Base-by-base conservation (phyloP, 2,888 invertebrate genomes). In the Gymnoscelis rufifasciata region DNA sequence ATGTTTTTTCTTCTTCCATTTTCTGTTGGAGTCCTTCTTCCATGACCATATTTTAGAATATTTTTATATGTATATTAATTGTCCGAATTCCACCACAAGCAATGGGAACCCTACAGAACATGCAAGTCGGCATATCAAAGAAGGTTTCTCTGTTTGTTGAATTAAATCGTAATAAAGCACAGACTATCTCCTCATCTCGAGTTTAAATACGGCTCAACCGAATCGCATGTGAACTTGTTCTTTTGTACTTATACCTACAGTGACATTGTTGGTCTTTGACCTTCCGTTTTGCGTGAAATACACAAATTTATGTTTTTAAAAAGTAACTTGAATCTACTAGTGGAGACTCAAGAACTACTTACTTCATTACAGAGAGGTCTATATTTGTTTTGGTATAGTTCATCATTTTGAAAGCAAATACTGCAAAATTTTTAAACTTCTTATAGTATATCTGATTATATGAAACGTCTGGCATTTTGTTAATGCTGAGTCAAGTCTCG, bases 81-180 rank as follows among this genome's bases (percentile, higher is more conserved):
- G 14, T 41, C 30, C 30, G 15, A 8, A 23, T 7, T 24, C 1
- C 4, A 31, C 3, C 36, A 26, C 19, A 54, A 55, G 47, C 33
- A 43, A 38, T 67, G 66, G 68, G 48, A 52, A 67, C 73, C 58
- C 61, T 64, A 69, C 58, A 53, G 27, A 44, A 54, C 57, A 68
- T 62, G 66, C 64, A 61, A 66, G 82, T 73, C 87, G 87, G 87
- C 80, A 58, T 76, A 71, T 78, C 87, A 87, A 87, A 87, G 75
- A 71, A 52, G 51, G 41, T 57, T 40, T 60, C 67, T 71, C 66
- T 70, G 73, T 71, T 74, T 74, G 77, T 79, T 79, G 87, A 84
- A 87, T 87, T 84, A 86, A 87, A 84, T 75, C 75, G 80, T 82
- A 78, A 78, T 87, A 84, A 84, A 86, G 78, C 66, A 79, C 78